Conservation (phyloP, 2,113 vertebrate species). For the Leptocoma aspasia region DNA sequence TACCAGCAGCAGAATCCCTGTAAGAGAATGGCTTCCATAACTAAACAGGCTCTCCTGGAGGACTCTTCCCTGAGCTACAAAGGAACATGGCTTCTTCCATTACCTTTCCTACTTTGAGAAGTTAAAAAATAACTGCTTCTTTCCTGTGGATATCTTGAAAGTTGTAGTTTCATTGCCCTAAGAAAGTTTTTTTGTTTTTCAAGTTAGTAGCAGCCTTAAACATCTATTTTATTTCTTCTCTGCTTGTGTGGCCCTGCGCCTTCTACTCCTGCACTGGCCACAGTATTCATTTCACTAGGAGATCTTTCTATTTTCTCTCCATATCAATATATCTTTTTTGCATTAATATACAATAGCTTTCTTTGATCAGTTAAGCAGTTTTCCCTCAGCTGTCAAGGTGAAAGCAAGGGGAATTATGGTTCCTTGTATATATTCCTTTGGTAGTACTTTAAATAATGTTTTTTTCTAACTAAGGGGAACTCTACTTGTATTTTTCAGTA, state of each 20-base stretch:
- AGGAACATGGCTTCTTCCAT: not conserved
- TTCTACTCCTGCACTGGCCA: not conserved
- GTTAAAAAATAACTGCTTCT: not conserved
- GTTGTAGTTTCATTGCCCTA: not conserved
- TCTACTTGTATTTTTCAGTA: not conserved
- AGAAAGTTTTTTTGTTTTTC: not conserved
- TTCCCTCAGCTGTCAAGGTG: not conserved
- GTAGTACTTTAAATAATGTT: not conserved
- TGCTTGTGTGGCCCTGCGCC: not conserved
- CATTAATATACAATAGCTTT: not conserved
- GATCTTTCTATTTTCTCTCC: not conserved
- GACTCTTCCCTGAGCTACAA: not conserved
- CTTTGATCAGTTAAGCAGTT: not conserved
- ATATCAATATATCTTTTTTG: not conserved
- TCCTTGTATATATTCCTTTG: not conserved
- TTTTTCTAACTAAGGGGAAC: slow-evolving; percentile 23
- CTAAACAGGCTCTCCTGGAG: not conserved
- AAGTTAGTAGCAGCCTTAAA: not conserved
- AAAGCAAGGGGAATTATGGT: not conserved
- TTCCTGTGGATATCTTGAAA: not conserved
- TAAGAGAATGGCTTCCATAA: not conserved
- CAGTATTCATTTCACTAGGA: not conserved
- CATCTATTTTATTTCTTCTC: not conserved
- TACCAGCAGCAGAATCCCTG: not conserved
- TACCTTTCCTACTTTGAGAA: not conserved